Evolutionary conservation across 1,140 invertebrate genomes (phyloP), one percentile per base, ranked within the genome.

Genomic region (Aphelenchoides fujianensis): DNA sequence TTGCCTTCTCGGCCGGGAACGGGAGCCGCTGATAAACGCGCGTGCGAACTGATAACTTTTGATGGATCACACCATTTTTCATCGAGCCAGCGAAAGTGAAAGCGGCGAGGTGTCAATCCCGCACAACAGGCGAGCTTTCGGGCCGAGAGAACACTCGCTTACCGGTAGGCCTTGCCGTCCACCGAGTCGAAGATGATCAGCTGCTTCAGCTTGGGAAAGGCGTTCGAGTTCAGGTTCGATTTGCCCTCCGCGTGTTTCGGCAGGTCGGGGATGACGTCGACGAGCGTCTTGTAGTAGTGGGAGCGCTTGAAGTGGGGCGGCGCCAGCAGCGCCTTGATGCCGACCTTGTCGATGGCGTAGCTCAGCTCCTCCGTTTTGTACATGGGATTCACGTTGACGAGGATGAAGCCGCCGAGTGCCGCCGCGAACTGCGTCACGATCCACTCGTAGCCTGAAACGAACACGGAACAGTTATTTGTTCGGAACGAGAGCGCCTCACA

Each of bases 321-420:
- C 9, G 76, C 69, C 27, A 83, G 77, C 9, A 83, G 59, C 7
- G 74, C 78, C 72, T 83, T 83, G 69, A 82, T 78, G 30, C 80
- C 80, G 27, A 84, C 80, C 66, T 77, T 78, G n/a, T 91, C 89
- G 2, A 97, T 80, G 55, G 90, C 90, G 81, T 91, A 94, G 64
- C 89, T 88, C 0, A 96, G 70, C 83, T 97, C 94, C 12, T 86
- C 79, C 7, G 88, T 86, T 81, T 91, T 89, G 80, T 92, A 95
- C 0, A 88, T 87, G 0, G 93, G 93, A 85, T 97, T 97, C 3
- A 95, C 88, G 55, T 90, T 89, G 86, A 92, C 94, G 69, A 91
- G 85, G 70, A 94, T 88, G 0, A 94, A 85, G 0, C 95, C 95
- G 9, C 90, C 89, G 74, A 92, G 89, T 0, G 90, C 89, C 2